Percentiles rank a stretch among this genome's conserved stretches.
Evolutionary conservation across 2,888 invertebrate species (phyloP).

Genomic region (Plebejus melissa): DNA sequence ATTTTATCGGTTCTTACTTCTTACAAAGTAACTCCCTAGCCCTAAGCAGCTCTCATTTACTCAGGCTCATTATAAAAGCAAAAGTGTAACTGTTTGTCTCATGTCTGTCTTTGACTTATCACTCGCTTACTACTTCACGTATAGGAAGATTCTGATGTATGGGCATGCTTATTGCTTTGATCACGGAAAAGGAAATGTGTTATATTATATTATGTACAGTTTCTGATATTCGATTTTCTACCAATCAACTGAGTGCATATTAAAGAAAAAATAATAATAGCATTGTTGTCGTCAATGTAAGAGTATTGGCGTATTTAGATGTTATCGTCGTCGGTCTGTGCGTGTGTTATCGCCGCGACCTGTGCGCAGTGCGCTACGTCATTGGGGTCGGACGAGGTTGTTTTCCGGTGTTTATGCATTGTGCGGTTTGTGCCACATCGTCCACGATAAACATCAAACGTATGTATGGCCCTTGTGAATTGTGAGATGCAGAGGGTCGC

Average conservation of each 20-base stretch:
- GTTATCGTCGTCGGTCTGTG: conserved; percentile 41
- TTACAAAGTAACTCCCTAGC: background rate
- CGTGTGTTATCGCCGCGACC: conserved; percentile 59
- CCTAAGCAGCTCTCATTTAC: background rate
- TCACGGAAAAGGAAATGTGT: too few relatives aligned
- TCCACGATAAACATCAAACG: conserved; percentile 55
- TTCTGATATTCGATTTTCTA: background rate
- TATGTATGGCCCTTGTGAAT: conserved; percentile 6
- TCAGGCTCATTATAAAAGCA: background rate
- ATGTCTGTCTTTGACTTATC: too few relatives aligned
- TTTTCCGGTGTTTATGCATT: conserved; percentile 53
- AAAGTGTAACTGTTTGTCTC: too few relatives aligned
- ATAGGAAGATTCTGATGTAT: too few relatives aligned
- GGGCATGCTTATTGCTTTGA: too few relatives aligned
- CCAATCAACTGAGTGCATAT: background rate
- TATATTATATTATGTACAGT: too few relatives aligned
- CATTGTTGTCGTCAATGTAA: conserved; percentile 31
- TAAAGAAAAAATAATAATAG: background rate
- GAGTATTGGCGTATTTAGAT: conserved; percentile 28
- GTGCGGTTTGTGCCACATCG: conserved; percentile 48
- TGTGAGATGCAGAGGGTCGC: conserved; percentile 3
- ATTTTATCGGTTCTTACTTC: background rate
- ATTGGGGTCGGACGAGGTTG: conserved; percentile 51
- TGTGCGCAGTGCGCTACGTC: conserved; percentile 48
- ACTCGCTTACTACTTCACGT: too few relatives aligned